Evolutionary conservation across 2,113 vertebrate species (phyloP), one percentile per base, ranked within the genome.

Genomic region (Hyaena hyaena): DNA sequence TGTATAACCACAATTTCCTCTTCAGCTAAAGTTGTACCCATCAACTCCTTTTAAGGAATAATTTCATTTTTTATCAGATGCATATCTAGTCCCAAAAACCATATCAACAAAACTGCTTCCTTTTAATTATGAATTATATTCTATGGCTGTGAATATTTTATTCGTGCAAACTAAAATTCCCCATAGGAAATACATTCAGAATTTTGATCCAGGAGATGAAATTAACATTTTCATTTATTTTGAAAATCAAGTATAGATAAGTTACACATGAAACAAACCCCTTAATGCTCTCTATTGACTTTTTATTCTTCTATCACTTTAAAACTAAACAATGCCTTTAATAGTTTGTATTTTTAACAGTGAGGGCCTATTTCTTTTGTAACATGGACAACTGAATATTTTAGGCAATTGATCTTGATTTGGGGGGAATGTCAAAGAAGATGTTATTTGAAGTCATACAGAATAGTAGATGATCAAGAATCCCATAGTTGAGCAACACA

Each of bases 161-260:
- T 69, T 84, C 12, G 88, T 74, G 21, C 7, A 84, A 74, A 93
- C 63, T 71, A 77, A 84, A 50, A 87, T 6, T 31, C 28, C 1
- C 86, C 53, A 39, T 79, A 63, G 7, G 10, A 68, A 55, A 26
- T 58, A 39, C 79, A 6, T 53, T 65, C 35, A 96, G 31, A 85
- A 85, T 61, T 53, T 76, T 48, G 14, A 84, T 81, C 8, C 12
- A 80, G 28, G 76, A 83, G 9, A 3, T 84, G 14, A 74, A 97
- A 79, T 92, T 83, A 93, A 93, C 71, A 35, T 55, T 93, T 95
- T 48, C 0, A 53, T 71, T 88, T 88, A 84, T 55, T 96, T 89
- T 92, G 66, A 92, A 39, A 74, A 50, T 89, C 31, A 92, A 53
- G 16, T 80, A 89, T 55, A 14, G 3, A 8, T 66, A 53, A 95